phyloP scores from a whole-genome alignment of 1,140 invertebrate species.

The Bombus pyrosoma region DNA sequence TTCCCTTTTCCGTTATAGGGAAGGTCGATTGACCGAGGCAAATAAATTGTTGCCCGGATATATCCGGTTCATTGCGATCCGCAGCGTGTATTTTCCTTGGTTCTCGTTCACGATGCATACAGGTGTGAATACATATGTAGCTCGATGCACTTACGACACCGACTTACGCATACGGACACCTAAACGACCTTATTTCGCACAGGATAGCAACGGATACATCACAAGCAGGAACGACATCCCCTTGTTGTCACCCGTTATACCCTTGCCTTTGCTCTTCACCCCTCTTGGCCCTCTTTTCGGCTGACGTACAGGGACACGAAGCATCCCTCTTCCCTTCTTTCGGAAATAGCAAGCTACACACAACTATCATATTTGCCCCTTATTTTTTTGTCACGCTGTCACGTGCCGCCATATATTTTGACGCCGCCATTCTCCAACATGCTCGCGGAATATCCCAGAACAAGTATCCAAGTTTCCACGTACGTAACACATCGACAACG shows the following conservation, averaged over 20 bases:
- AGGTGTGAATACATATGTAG: not conserved
- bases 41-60: constrained; percentile 41
- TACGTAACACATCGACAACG: constrained; percentile 11
- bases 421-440: constrained; percentile 64
- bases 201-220: constrained; percentile 56
- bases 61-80: not conserved
- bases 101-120: constrained; percentile 14
- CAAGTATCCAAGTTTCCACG: constrained; percentile 18
- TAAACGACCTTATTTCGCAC: constrained; percentile 51
- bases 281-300: constrained; percentile 25
- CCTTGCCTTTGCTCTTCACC: constrained; percentile 14
- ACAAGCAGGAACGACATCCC: constrained; percentile 41
- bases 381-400: constrained; percentile 73
- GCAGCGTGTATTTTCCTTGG: constrained; percentile 9
- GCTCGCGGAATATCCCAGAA: constrained; percentile 45
- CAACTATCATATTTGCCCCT: constrained; percentile 76
- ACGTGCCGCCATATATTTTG: constrained; percentile 72
- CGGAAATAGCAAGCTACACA: constrained; percentile 72
- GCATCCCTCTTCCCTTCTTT: constrained; percentile 23
- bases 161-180: constrained; percentile 8
- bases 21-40: constrained; percentile 26
- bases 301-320: not conserved
- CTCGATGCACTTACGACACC: constrained; percentile 9
- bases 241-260: constrained; percentile 52
- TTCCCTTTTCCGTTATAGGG: not conserved